Evolutionary conservation across 1,140 invertebrate species (phyloP).

Genomic region (Bemisia tabaci): DNA sequence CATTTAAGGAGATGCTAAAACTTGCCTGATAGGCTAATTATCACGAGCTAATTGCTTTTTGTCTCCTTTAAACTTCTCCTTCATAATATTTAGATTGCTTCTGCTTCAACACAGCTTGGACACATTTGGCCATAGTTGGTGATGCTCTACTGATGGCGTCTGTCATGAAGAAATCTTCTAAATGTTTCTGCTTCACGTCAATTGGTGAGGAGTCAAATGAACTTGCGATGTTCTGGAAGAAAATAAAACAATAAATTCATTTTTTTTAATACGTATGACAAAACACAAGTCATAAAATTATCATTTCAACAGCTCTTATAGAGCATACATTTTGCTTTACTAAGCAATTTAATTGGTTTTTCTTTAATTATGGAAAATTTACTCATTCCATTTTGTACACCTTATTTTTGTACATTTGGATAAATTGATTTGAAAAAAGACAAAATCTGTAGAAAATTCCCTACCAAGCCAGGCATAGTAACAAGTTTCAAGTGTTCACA

Average conservation of each 20-base stretch:
- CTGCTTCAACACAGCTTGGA: conserved; percentile 75
- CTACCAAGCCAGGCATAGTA: no score
- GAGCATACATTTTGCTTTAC: not conserved
- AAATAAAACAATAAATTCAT: conserved; percentile 23
- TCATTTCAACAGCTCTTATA: not conserved
- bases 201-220: conserved; percentile 45
- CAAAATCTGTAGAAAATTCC: no score
- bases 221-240: conserved; percentile 39
- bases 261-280: no score
- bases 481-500: no score
- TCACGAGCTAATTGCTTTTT: no score
- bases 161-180: conserved; percentile 98
- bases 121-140: conserved; percentile 96
- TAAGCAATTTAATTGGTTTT: conserved; percentile 3
- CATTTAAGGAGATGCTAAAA: no score
- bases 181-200: conserved; percentile 58
- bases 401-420: no score
- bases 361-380: no score
- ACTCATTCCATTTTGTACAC: no score
- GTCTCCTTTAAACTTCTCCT: conserved; percentile 5
- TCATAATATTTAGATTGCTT: conserved; percentile 39
- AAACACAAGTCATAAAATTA: conserved; percentile 5
- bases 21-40: no score
- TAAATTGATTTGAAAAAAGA: no score
- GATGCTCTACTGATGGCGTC: conserved; percentile 92